phyloP scores from a whole-genome alignment of 2,113 vertebrate species.

The Colistium nudipinnis region DNA sequence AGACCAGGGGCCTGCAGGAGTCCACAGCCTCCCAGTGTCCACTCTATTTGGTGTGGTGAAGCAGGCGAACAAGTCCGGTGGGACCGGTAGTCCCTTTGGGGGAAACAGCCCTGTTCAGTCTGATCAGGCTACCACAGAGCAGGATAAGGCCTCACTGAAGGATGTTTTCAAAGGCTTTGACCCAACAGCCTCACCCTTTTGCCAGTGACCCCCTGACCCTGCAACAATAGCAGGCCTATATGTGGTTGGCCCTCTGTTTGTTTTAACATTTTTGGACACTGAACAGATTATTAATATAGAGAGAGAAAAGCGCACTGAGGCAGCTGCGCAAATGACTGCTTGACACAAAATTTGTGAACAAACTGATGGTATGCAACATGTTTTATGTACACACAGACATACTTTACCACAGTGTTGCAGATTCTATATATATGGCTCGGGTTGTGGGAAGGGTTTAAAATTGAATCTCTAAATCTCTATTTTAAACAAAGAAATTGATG shows the following conservation, averaged over 20 bases:
- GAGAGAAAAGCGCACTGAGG: constrained; percentile 35
- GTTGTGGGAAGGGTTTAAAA: constrained; percentile 52
- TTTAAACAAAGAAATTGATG: constrained; percentile 79
- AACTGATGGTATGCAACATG: background rate
- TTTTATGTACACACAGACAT: constrained; percentile 8
- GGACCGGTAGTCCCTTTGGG: constrained; percentile 87
- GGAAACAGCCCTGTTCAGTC: constrained; percentile 87
- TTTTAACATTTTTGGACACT: constrained; percentile 55
- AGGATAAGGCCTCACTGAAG: constrained; percentile 91
- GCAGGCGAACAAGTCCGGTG: constrained; percentile 80
- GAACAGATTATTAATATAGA: constrained; percentile 20
- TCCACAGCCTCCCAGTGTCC: constrained; percentile 90
- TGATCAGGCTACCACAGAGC: constrained; percentile 78
- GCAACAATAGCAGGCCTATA: background rate
- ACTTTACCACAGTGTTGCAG: constrained; percentile 55
- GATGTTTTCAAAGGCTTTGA: constrained; percentile 98
- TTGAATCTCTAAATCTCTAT: constrained; percentile 76
- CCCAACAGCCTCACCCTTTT: constrained; percentile 95
- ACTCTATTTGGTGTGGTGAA: constrained; percentile 89
- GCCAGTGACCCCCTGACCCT: constrained; percentile 83
- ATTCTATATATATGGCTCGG: constrained; percentile 66
- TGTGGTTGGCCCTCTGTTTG: background rate
- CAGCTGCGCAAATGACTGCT: constrained; percentile 20
- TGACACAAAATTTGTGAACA: constrained; percentile 25
- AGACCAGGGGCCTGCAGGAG: constrained; percentile 74